Conservation (phyloP, 2,797 vertebrate genomes). For the Gymnoscopelus braueri region DNA sequence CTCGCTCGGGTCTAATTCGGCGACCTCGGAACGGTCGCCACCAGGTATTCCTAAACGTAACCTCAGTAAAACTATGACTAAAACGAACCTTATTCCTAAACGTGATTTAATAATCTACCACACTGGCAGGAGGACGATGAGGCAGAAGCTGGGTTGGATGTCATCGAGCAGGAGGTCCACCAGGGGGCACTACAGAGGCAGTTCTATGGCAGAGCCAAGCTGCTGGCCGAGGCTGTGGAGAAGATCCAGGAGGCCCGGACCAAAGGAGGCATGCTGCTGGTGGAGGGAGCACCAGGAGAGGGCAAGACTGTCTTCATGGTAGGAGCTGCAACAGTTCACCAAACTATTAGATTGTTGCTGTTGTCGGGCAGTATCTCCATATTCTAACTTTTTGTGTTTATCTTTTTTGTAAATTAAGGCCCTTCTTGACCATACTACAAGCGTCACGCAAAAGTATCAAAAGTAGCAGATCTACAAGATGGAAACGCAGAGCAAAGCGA, state of each 20-base stretch:
- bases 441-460: no score
- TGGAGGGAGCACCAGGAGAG: constrained; percentile 82
- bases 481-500: no score
- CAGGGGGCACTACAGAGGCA: constrained; percentile 77
- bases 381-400: no score
- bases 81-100: no score
- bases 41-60: no score
- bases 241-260: constrained; percentile 63
- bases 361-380: no score
- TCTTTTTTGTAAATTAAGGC: no score
- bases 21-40: no score
- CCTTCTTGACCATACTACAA: no score
- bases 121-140: constrained; percentile 56
- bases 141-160: constrained; percentile 41
- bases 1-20: no score
- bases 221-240: constrained; percentile 60
- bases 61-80: no score
- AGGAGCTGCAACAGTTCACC: constrained; percentile 23
- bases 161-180: constrained; percentile 80
- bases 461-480: no score
- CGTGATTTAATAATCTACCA: neutral
- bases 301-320: constrained; percentile 92
- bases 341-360: neutral
- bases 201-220: constrained; percentile 80
- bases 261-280: constrained; percentile 79